phyloP scores from a whole-genome alignment of 2,888 invertebrate genomes.

The Tolmerus cingulatus region DNA sequence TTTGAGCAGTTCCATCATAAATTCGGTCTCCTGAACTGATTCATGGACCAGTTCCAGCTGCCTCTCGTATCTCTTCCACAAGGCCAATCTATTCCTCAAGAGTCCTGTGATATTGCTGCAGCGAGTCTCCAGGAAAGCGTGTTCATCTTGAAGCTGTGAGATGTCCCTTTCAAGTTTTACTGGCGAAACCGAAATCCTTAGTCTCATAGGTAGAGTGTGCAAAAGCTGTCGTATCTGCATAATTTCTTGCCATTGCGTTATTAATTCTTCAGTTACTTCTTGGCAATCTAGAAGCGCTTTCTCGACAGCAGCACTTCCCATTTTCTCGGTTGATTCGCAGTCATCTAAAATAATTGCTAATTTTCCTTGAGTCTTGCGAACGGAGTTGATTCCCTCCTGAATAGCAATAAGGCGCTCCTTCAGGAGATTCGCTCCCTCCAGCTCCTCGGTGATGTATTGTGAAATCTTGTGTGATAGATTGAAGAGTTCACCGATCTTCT shows the following conservation, averaged over 20 bases:
- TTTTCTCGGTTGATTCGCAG: slow-evolving; percentile 76
- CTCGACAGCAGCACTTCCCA: slow-evolving; percentile 80
- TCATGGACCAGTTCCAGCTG: slow-evolving; percentile 82
- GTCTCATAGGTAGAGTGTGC: slow-evolving; percentile 78
- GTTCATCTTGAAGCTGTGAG: slow-evolving; percentile 76
- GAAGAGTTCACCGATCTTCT: slow-evolving; percentile 76
- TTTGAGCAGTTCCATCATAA: slow-evolving; percentile 85
- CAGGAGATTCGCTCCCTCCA: slow-evolving; percentile 77
- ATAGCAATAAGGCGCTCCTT: slow-evolving; percentile 78
- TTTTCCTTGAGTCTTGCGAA: slow-evolving; percentile 74
- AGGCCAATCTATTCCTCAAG: slow-evolving; percentile 70
- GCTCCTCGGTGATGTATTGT: slow-evolving; percentile 76
- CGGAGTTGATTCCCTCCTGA: slow-evolving; percentile 74
- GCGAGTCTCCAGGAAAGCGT: slow-evolving; percentile 75
- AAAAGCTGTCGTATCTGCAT: slow-evolving; percentile 77
- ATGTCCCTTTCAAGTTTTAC: slow-evolving; percentile 79
- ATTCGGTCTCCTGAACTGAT: slow-evolving; percentile 84
- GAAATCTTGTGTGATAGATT: slow-evolving; percentile 76
- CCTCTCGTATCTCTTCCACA: slow-evolving; percentile 81
- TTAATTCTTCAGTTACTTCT: slow-evolving; percentile 73
- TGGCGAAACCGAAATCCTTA: slow-evolving; percentile 80
- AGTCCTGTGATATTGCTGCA: slow-evolving; percentile 74
- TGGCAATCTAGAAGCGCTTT: slow-evolving; percentile 79
- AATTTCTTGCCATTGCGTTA: slow-evolving; percentile 79
- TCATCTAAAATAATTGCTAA: slow-evolving; percentile 73